phyloP scores from a whole-genome alignment of 1,140 invertebrate genomes.

The Pomacea maculata region DNA sequence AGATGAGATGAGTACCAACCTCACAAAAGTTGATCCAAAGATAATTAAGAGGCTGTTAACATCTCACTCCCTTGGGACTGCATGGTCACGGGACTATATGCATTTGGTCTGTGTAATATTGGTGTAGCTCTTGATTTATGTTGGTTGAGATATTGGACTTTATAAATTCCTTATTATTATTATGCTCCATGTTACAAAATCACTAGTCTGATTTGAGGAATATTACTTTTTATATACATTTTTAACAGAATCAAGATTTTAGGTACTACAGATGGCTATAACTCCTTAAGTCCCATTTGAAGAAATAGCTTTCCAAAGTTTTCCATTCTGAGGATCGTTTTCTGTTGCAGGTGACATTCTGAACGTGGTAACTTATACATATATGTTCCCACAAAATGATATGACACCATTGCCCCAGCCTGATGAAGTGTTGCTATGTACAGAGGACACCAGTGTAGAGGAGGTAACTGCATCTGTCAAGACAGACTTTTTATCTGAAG shows the following conservation, averaged over 20 bases:
- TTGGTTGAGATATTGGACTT: too few species aligned
- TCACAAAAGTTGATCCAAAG: too few species aligned
- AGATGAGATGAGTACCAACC: too few species aligned
- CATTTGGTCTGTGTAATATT: too few species aligned
- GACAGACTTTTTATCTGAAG: too few species aligned
- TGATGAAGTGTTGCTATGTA: constrained; percentile 59
- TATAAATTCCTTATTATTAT: too few species aligned
- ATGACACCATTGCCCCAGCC: constrained; percentile 48
- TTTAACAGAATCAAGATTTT: not conserved
- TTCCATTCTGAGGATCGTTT: not conserved
- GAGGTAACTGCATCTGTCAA: constrained; percentile 33
- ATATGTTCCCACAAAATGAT: constrained; percentile 37
- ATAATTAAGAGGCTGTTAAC: too few species aligned
- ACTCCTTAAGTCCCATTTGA: not conserved
- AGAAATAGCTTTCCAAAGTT: not conserved
- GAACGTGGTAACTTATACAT: constrained; percentile 46
- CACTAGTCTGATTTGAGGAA: not conserved
- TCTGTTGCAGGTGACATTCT: constrained; percentile 49
- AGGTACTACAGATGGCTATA: not conserved
- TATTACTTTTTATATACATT: not conserved
- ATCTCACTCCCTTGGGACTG: too few species aligned
- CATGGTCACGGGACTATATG: too few species aligned
- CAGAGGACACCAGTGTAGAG: constrained; percentile 49
- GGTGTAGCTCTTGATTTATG: too few species aligned
- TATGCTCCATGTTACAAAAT: too few species aligned